Percentiles rank a stretch among this genome's conserved stretches.
These are phyloP conservation scores for Sigmodon hispidus DNA, from an alignment of 2,113 vertebrate genomes.

Conservation along the genomic window DNA sequence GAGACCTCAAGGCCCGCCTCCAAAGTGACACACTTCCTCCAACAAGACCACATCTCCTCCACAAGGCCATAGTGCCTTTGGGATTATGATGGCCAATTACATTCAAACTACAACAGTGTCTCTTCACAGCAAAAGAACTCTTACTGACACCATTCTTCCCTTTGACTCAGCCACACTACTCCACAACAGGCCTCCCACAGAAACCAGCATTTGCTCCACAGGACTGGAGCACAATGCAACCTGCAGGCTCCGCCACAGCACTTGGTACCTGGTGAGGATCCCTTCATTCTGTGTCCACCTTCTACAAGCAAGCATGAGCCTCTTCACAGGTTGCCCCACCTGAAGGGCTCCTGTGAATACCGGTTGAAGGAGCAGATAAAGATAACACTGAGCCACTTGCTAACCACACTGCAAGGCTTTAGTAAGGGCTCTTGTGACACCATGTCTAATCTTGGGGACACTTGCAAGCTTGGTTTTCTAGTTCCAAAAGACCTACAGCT, in stretches of 20 bases:
- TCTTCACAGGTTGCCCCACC: neutral
- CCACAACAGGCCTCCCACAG: neutral
- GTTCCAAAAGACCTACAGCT: neutral
- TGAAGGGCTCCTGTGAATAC: fast-evolving
- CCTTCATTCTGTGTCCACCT: neutral
- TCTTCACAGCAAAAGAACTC: neutral
- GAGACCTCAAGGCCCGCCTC: neutral
- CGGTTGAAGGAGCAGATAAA: neutral
- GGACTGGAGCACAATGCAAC: neutral
- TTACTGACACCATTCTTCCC: neutral
- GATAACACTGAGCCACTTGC: neutral
- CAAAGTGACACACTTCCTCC: neutral
- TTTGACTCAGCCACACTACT: neutral
- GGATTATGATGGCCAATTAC: neutral
- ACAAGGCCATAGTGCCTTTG: neutral
- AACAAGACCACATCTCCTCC: neutral
- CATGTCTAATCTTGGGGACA: neutral
- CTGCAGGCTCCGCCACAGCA: neutral
- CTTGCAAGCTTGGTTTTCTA: neutral
- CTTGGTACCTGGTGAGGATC: too few relatives aligned
- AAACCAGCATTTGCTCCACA: neutral
- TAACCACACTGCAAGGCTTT: neutral
- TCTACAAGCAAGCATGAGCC: neutral
- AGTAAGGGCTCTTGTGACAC: neutral
- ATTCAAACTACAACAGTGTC: neutral